Conservation (phyloP, 2,797 vertebrate genomes). For the Onychomys torridus region DNA sequence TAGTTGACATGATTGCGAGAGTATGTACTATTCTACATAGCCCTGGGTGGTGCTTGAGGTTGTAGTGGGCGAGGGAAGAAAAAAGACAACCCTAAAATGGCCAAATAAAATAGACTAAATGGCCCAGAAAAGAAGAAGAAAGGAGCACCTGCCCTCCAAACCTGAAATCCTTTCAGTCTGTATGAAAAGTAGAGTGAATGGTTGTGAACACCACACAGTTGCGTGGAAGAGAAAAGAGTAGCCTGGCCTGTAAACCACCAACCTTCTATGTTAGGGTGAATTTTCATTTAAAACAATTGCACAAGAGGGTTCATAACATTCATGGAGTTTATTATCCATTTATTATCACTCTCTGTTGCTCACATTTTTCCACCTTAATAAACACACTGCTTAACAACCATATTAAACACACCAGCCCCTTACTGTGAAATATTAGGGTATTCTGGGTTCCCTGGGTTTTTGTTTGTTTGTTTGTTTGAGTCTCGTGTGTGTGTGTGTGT, state of each 20-base stretch:
- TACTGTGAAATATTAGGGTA: background rate
- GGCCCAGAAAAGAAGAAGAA: background rate
- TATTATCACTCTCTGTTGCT: constrained; percentile 1
- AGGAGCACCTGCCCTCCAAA: background rate
- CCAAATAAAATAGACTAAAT: background rate
- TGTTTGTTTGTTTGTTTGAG: background rate
- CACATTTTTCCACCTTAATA: constrained; percentile 10
- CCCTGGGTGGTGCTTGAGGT: background rate
- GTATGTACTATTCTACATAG: background rate
- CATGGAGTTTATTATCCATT: background rate
- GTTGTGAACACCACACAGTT: background rate
- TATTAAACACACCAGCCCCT: background rate
- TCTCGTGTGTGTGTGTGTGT: background rate
- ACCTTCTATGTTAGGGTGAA: background rate
- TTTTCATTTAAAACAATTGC: background rate
- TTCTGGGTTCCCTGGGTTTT: background rate
- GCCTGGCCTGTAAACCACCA: background rate
- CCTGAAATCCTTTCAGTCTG: background rate
- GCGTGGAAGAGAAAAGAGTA: background rate
- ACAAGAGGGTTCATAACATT: background rate
- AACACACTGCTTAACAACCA: constrained; percentile 35
- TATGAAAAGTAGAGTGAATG: background rate
- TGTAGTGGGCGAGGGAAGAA: background rate
- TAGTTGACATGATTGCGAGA: background rate
- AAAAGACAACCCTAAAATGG: background rate